phyloP scores from a whole-genome alignment of 1,140 invertebrate species.

The Calliphora vicina region DNA sequence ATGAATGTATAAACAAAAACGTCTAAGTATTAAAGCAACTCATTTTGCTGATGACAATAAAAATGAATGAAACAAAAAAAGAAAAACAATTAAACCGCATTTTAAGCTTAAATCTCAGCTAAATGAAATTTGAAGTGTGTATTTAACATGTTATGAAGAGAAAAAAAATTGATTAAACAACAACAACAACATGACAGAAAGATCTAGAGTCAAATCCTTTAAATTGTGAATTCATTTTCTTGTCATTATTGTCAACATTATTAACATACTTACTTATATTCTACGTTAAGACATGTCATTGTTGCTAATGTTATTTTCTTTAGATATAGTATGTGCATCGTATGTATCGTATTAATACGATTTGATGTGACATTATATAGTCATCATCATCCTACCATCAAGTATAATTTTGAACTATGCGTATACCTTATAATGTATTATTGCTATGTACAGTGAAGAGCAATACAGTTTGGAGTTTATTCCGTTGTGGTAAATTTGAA shows the following conservation, averaged over 20 bases:
- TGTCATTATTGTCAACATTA: not conserved
- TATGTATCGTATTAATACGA: not conserved
- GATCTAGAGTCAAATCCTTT: not conserved
- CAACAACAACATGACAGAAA: not conserved
- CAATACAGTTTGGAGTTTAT: not conserved
- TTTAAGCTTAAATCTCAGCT: not conserved
- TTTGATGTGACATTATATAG: conserved; percentile 3
- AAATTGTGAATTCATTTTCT: not conserved
- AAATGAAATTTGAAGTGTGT: not conserved
- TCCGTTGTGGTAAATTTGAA: too few species aligned
- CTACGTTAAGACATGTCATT: too few species aligned
- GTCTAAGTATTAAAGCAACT: not conserved
- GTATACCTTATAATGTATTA: not conserved
- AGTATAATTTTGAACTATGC: not conserved
- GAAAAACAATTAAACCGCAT: not conserved
- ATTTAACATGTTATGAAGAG: not conserved
- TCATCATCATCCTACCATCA: not conserved
- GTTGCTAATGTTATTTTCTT: too few species aligned
- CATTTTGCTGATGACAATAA: not conserved
- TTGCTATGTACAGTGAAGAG: not conserved
- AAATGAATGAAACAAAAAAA: not conserved
- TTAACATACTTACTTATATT: too few species aligned
- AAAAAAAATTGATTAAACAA: not conserved
- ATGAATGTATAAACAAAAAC: not conserved
- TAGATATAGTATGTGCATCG: not conserved